Base-by-base conservation (phyloP, 2,888 invertebrate species). In the Leistus spinibarbis region DNA sequence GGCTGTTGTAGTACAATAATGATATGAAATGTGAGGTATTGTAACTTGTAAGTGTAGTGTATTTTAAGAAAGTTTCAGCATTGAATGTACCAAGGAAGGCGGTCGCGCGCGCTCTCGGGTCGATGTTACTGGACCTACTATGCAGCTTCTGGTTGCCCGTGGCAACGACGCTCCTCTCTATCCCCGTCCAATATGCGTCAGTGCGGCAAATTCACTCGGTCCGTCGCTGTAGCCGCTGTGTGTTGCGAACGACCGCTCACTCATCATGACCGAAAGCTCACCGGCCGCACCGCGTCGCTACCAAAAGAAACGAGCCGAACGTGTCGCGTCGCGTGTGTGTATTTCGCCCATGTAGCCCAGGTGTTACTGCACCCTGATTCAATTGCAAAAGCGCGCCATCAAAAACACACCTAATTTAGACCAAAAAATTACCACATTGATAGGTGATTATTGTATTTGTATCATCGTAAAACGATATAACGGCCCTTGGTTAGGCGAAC, bases 61-160 rank as follows among this genome's bases (percentile, higher is more conserved):
- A 67, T 73, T 73, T 67, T 73, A 73, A 73, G 73, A 67, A 66
- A 60, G 23, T 64, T 71, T 67, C 67, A 19, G n/a, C 67, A 40
- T 53, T 73, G 73, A 66, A 70, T 57, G 66, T 72, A 64, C 71
- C n/a, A n/a, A 10, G 13, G 10, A 40, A 40, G 22, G 40, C 24
- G n/a, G 60, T 54, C 40, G 40, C 63, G 56, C 53, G 40, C 17
- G 40, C 10, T 54, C 54, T 76, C 73, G 76, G 77, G 77, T 77
- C 77, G 77, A 77, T 77, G 77, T 54, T 76, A 70, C 74, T 69
- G 69, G 72, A 76, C 76, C 65, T 57, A 72, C 73, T 66, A 73
- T 73, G 77, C 68, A 76, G 77, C 77, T 73, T 73, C 77, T 40
- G 40, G 77, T 77, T 77, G 77, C 76, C 63, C 72, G 5, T 69